Percentiles rank a stretch among this genome's conserved stretches.
Conservation (phyloP, 2,113 vertebrate genomes). For the Eolophus roseicapilla region DNA sequence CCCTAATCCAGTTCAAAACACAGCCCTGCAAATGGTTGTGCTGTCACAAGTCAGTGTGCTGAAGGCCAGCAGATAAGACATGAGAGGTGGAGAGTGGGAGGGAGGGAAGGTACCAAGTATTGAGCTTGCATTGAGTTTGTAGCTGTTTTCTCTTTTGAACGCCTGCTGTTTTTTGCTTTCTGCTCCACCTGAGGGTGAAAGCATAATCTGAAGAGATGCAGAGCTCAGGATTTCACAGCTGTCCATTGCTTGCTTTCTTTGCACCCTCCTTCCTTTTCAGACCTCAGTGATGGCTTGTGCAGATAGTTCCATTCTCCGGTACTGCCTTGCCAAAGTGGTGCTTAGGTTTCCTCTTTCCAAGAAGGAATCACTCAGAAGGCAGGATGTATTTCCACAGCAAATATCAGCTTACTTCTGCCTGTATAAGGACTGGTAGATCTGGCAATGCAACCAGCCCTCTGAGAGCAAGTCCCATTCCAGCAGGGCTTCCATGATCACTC, state of each 20-base stretch:
- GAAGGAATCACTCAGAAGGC: not conserved
- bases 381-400: not conserved
- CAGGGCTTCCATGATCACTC: not conserved
- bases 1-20: not conserved
- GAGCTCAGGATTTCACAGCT: not conserved
- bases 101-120: not conserved
- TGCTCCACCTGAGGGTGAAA: not conserved
- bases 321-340: not conserved
- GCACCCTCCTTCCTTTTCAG: not conserved
- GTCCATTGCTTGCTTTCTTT: not conserved
- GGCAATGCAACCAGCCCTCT: not conserved
- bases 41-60: not conserved
- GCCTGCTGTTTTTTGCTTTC: not conserved
- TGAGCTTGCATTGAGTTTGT: not conserved
- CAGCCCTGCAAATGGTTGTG: not conserved
- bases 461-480: not conserved
- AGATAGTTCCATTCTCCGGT: not conserved
- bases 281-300: not conserved
- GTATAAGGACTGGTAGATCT: not conserved
- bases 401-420: not conserved
- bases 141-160: not conserved
- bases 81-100: not conserved
- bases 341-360: not conserved
- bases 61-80: not conserved
- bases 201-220: not conserved